Evolutionary conservation across 2,113 vertebrate genomes (phyloP).

Genomic region (Hydrolagus affinis): DNA sequence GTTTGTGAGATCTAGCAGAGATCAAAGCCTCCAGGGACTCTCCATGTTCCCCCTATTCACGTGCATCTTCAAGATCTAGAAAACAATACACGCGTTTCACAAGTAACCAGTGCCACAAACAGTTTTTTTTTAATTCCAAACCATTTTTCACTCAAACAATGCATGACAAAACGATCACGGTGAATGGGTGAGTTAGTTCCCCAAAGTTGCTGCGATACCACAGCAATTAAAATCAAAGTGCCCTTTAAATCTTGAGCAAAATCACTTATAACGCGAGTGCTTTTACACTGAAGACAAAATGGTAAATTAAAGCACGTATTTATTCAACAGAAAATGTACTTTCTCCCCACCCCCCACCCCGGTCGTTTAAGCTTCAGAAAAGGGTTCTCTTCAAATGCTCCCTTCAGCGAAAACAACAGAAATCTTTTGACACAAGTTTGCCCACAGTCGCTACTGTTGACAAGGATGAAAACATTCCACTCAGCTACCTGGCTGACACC

Average conservation of each 20-base stretch:
- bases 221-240: neutral
- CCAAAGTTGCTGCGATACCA: neutral
- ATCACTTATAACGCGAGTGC: neutral
- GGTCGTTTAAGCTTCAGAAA: neutral
- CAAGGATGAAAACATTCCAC: neutral
- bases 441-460: no score
- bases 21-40: no score
- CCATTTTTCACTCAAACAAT: neutral
- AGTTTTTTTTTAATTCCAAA: constrained; percentile 16
- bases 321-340: neutral
- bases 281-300: neutral
- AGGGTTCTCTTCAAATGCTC: neutral
- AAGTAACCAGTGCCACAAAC: neutral
- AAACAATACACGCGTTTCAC: neutral
- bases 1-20: neutral
- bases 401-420: neutral
- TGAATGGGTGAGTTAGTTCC: neutral
- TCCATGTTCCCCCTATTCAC: neutral
- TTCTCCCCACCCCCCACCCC: neutral
- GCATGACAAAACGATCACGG: neutral
- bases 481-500: no score
- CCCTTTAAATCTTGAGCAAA: neutral
- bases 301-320: neutral
- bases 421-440: neutral
- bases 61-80: neutral